phyloP scores from a whole-genome alignment of 1,140 invertebrate genomes.

The Apolygus lucorum region DNA sequence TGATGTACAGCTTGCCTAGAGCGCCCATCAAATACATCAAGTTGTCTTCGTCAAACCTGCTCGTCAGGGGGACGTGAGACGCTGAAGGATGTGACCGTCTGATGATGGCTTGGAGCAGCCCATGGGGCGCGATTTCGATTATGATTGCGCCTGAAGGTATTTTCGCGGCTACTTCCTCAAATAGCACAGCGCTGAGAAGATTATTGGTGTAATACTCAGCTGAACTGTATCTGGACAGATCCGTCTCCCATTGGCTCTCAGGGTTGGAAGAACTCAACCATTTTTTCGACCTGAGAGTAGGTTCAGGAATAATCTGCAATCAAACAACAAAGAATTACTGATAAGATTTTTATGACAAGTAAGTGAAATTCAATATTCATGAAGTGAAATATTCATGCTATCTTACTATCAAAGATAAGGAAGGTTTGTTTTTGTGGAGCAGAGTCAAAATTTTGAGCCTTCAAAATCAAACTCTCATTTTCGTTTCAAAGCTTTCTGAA shows the following conservation, averaged over 20 bases:
- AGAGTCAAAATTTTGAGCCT: too few relatives aligned
- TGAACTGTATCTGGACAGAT: slow-evolving; percentile 56
- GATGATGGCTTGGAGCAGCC: slow-evolving; percentile 57
- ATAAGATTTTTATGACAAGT: slow-evolving; percentile 51
- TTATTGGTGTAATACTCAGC: slow-evolving; percentile 5
- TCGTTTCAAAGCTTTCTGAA: too few relatives aligned
- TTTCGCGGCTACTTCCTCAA: slow-evolving; percentile 18
- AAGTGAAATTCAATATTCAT: slow-evolving; percentile 53
- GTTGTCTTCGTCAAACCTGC: not conserved
- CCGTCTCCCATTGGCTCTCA: slow-evolving; percentile 55
- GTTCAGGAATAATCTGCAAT: slow-evolving; percentile 50
- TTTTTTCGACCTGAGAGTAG: slow-evolving; percentile 56
- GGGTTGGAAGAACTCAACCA: slow-evolving; percentile 83
- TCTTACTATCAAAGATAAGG: too few relatives aligned
- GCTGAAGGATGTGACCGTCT: slow-evolving; percentile 53
- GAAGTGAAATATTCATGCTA: too few relatives aligned
- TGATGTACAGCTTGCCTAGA: not conserved
- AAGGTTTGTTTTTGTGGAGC: too few relatives aligned
- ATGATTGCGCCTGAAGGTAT: slow-evolving; percentile 33
- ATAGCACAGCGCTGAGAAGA: not conserved
- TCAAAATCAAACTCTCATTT: slow-evolving; percentile 40
- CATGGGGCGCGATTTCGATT: slow-evolving; percentile 74
- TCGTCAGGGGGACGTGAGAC: not conserved
- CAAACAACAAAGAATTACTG: slow-evolving; percentile 40
- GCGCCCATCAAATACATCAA: not conserved